Conservation (phyloP, 2,797 vertebrate species). For the Microchirus variegatus region DNA sequence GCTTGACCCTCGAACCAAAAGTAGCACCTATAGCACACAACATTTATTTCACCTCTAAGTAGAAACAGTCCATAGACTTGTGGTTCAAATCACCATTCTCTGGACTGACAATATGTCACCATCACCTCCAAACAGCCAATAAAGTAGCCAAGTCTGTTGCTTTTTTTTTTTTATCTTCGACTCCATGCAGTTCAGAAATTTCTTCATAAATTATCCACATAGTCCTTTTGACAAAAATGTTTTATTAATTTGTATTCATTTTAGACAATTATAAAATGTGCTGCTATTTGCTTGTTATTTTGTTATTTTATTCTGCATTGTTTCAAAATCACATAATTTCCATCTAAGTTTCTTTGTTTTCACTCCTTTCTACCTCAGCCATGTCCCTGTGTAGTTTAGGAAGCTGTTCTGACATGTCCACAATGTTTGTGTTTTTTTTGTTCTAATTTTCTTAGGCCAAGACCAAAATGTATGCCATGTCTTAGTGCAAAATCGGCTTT, state of each 20-base stretch:
- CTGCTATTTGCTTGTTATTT: no score
- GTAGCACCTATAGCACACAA: neutral
- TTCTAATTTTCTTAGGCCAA: conserved; percentile 39
- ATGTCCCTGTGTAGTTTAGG: conserved; percentile 23
- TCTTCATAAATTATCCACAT: conserved; percentile 22
- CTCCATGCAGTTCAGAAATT: conserved; percentile 25
- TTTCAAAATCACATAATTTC: conserved; percentile 9
- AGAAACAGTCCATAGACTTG: conserved; percentile 6
- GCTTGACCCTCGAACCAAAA: conserved; percentile 6
- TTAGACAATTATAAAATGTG: no score
- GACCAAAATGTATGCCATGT: conserved; percentile 24
- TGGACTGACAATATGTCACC: conserved; percentile 30
- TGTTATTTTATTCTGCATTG: conserved; percentile 16
- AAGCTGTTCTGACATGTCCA: conserved; percentile 22
- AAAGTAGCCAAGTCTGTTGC: conserved; percentile 25
- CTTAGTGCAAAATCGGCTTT: conserved; percentile 35
- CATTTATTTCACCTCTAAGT: neutral
- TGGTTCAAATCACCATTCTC: conserved; percentile 7
- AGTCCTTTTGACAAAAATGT: no score
- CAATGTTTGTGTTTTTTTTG: conserved; percentile 34
- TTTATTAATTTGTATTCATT: no score
- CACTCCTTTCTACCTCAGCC: conserved; percentile 20
- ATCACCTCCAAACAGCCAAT: conserved; percentile 21
- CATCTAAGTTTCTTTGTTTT: conserved; percentile 33
- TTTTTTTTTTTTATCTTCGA: conserved; percentile 41